Base-by-base conservation (phyloP, 2,797 vertebrate species). In the Pachyuromys duprasi region DNA sequence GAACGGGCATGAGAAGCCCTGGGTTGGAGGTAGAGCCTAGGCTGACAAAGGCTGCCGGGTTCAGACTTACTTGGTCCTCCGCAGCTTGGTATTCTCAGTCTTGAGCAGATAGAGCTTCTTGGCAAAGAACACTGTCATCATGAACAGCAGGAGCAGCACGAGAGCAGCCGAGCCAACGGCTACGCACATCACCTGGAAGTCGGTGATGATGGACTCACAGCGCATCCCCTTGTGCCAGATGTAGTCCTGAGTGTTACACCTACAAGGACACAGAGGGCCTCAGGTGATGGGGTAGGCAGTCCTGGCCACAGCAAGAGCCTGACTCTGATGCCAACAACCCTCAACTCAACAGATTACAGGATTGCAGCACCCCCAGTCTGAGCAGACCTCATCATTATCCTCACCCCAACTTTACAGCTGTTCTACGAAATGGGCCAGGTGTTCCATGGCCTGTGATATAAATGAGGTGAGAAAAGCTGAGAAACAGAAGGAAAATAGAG, bases 171-270 rank as follows among this genome's bases (percentile, higher is more conserved):
- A 98, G 62, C 99, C 99, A 24, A 99, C 98, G 1, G 99, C 99
- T 98, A 99, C 98, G 24, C 99, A 99, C 99, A 99, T 98, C 98
- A 99, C 99, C 98, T 99, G 99, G 99, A 99, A 99, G 98, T 99
- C 99, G 0, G 99, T 99, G 98, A 99, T 99, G 97, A 99, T 99
- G 62, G 99, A 99, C 98, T 99, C 99, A 3, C 99, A 99, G 97
- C 99, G 99, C 0, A 98, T 98, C 0, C 99, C 99, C 98, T 99
- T 99, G 98, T 99, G 99, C 99, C 99, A 99, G 97, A 99, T 99
- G 99, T 99, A 99, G 96, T 99, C 99, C 98, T 99, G 99, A 3
- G 99, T 99, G 95, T 99, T 99, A 98, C 99, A 99, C 98, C 99
- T 99, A 84, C 67, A 74, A 86, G 18, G 55, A 55, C 0, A 6